Percentiles rank a stretch among this genome's conserved stretches.
Conservation (phyloP, 2,113 vertebrate genomes). For the Mesocricetus auratus region DNA sequence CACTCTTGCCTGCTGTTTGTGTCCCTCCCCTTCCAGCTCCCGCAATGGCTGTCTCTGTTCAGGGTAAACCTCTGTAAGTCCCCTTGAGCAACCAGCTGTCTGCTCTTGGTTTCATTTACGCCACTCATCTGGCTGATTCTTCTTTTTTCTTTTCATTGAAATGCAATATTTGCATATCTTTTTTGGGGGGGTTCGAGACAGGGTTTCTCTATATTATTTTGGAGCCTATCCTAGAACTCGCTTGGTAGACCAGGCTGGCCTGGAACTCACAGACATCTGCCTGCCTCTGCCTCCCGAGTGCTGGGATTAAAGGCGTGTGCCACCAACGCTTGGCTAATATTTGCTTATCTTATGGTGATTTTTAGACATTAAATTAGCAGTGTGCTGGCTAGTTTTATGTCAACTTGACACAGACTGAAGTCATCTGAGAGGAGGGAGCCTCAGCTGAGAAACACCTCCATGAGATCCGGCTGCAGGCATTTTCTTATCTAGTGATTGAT, state of each 20-base stretch:
- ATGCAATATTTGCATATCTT: not conserved
- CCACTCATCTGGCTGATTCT: not conserved
- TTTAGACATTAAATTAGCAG: not conserved
- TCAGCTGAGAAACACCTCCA: not conserved
- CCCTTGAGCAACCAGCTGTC: not conserved
- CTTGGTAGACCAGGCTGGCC: too few relatives aligned
- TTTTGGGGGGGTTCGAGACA: too few relatives aligned
- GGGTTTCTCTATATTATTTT: too few relatives aligned
- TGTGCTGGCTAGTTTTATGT: not conserved
- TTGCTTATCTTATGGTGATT: not conserved
- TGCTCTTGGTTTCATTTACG: conserved; percentile 18
- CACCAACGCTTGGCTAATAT: too few relatives aligned
- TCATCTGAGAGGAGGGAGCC: not conserved
- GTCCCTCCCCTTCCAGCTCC: not conserved
- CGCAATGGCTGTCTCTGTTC: not conserved
- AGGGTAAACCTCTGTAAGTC: not conserved
- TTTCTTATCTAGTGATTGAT: not conserved
- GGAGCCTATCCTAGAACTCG: too few relatives aligned
- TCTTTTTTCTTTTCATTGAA: not conserved
- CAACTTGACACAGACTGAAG: not conserved
- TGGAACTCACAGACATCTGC: too few relatives aligned
- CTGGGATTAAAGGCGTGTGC: too few relatives aligned
- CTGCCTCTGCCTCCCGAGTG: too few relatives aligned
- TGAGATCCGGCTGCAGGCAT: not conserved
- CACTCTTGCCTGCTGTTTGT: not conserved